A percentile compares a stretch with the other conserved stretches of the same genome.
phyloP scores from a whole-genome alignment of 2,113 vertebrate genomes.

The Pachyramphus minor region DNA sequence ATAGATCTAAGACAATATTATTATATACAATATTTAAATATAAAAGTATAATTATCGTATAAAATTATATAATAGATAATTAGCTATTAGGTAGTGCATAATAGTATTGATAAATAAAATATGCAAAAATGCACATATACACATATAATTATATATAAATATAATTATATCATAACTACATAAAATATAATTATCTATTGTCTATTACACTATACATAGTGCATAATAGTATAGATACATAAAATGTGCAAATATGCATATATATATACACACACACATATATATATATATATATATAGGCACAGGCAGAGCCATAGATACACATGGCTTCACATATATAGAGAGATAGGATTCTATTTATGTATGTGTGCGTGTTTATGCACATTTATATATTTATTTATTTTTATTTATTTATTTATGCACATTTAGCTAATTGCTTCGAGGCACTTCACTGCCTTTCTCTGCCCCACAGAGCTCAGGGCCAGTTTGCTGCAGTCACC shows the following conservation, averaged over 20 bases:
- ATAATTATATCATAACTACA: neutral
- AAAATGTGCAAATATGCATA: neutral
- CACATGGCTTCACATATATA: neutral
- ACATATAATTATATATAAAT: neutral
- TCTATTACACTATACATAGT: neutral
- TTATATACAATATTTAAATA: neutral
- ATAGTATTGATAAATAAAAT: neutral
- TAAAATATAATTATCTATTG: too few relatives aligned
- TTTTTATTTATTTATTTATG: neutral
- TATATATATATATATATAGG: neutral
- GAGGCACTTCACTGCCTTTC: neutral
- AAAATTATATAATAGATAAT: neutral
- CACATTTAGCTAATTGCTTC: neutral
- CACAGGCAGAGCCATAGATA: neutral
- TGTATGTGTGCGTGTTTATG: neutral
- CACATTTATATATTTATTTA: neutral
- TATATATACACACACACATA: too few relatives aligned
- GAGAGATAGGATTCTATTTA: neutral
- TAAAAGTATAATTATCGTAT: neutral
- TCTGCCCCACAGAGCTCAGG: neutral
- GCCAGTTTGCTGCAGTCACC: neutral
- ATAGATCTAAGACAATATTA: neutral
- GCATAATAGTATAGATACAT: too few relatives aligned
- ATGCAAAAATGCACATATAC: neutral
- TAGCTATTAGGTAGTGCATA: neutral